These are phyloP conservation scores for Cataglyphis rosenhaueri DNA, from an alignment of 2,888 invertebrate genomes.

Conservation along the genomic window DNA sequence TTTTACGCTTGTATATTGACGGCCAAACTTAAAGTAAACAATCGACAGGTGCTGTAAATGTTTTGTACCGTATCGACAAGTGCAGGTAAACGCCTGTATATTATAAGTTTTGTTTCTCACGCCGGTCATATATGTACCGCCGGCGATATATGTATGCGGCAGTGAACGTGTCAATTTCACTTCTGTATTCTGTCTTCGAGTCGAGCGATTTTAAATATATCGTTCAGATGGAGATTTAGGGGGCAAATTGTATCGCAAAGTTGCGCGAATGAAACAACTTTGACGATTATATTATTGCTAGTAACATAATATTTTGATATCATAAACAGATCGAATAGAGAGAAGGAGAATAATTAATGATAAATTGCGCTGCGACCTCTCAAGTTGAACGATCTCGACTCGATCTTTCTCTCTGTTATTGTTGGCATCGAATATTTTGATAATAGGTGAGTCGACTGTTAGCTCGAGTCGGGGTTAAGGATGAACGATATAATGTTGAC, in stretches of 20 bases:
- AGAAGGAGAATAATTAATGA: background rate
- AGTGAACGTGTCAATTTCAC: background rate
- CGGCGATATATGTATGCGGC: background rate
- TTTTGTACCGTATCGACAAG: background rate
- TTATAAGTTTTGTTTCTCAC: conserved; percentile 10
- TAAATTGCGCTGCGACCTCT: background rate
- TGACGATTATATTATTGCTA: background rate
- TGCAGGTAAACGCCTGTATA: background rate
- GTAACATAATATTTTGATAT: background rate
- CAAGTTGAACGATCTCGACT: background rate
- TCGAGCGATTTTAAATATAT: background rate
- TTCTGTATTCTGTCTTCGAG: background rate
- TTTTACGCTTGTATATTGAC: background rate
- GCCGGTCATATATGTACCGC: background rate
- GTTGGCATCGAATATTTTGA: background rate
- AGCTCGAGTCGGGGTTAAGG: background rate
- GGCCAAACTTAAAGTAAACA: background rate
- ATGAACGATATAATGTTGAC: conserved; percentile 48
- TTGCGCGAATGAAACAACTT: background rate
- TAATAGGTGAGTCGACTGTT: background rate
- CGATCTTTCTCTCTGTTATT: background rate
- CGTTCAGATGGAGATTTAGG: background rate
- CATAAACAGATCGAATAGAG: background rate
- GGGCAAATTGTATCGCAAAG: background rate
- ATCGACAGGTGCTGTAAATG: background rate